phyloP scores from a whole-genome alignment of 1,140 invertebrate species.

The Centruroides vittatus region DNA sequence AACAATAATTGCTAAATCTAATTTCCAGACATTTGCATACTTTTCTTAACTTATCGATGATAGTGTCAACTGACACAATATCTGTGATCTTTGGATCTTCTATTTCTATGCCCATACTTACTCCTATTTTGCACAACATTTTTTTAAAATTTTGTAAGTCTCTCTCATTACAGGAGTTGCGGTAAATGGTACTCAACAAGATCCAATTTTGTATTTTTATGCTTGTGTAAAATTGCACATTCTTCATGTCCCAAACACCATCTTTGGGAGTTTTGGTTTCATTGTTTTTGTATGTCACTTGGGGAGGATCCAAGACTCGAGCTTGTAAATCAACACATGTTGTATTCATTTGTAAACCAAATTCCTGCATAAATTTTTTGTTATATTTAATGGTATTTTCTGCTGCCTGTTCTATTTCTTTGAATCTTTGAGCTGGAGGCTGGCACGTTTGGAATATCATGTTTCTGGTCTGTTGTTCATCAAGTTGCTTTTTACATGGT shows the following conservation, averaged over 20 bases:
- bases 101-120: not conserved
- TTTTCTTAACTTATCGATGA: not conserved
- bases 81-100: not conserved
- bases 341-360: conserved; percentile 14
- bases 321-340: conserved; percentile 11
- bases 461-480: not conserved
- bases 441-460: conserved; percentile 19
- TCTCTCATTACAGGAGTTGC: not conserved
- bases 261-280: conserved; percentile 19
- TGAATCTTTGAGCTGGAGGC: conserved; percentile 20
- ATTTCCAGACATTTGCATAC: not conserved
- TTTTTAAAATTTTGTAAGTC: not conserved
- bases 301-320: conserved; percentile 10
- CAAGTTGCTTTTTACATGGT: conserved; percentile 4
- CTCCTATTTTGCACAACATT: not conserved
- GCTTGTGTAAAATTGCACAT: conserved; percentile 40
- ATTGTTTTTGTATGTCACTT: conserved; percentile 1
- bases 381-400: conserved; percentile 1
- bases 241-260: conserved; percentile 45
- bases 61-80: not conserved
- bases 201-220: conserved; percentile 22
- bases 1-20: not conserved
- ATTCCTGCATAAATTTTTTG: conserved; percentile 6
- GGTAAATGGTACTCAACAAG: conserved; percentile 7
- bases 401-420: conserved; percentile 12